These are phyloP conservation scores for Tautogolabrus adspersus DNA, from an alignment of 2,113 vertebrate genomes.

Conservation along the genomic window DNA sequence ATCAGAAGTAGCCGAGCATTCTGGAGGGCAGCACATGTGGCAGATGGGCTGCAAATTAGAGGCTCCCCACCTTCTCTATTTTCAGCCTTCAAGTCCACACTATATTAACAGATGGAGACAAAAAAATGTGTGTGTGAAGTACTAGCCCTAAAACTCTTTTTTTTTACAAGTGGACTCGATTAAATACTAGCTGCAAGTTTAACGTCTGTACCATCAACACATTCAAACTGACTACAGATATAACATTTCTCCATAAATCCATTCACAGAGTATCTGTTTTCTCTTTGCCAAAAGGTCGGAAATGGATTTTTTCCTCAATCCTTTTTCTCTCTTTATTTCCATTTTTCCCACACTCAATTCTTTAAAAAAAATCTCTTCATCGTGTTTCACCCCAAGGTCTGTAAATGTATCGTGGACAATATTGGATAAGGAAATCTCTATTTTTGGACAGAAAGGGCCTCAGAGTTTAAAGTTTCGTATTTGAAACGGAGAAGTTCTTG, in stretches of 20 bases:
- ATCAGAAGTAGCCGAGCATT: constrained; percentile 75
- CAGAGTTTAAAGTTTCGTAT: constrained; percentile 64
- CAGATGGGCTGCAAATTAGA: constrained; percentile 83
- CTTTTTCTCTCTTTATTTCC: constrained; percentile 56
- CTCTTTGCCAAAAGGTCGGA: constrained; percentile 65
- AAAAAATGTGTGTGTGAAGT: constrained; percentile 19
- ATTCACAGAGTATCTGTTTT: constrained; percentile 56
- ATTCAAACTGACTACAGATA: constrained; percentile 20
- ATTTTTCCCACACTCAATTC: constrained; percentile 69
- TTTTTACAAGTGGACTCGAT: not conserved
- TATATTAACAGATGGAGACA: constrained; percentile 67
- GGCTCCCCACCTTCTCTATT: constrained; percentile 77
- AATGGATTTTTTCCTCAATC: constrained; percentile 48
- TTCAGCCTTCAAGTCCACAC: constrained; percentile 70
- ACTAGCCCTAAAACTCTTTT: constrained; percentile 18
- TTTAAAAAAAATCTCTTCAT: constrained; percentile 68
- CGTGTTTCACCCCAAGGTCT: constrained; percentile 71
- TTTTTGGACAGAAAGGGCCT: constrained; percentile 42
- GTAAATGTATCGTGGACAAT: constrained; percentile 44
- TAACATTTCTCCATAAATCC: constrained; percentile 49
- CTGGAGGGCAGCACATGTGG: constrained; percentile 81
- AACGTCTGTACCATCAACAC: not conserved
- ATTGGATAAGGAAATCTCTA: constrained; percentile 38
- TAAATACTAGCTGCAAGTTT: not conserved
- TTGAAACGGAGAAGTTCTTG: constrained; percentile 68